Evolutionary conservation across 2,888 invertebrate species (phyloP), one percentile per base, ranked within the genome.

Genomic region (Platycheirus albimanus): DNA sequence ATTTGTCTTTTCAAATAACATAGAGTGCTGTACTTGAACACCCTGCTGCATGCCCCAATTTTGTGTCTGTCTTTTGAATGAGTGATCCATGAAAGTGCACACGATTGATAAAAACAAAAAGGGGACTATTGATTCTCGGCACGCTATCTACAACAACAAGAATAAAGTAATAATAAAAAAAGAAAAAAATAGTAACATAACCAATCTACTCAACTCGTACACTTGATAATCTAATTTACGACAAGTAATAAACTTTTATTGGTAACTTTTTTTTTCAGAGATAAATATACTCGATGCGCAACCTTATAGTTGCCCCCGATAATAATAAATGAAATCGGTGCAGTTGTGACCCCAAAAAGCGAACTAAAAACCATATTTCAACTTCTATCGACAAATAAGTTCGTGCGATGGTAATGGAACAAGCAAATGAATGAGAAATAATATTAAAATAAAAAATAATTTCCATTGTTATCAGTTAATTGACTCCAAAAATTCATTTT

Each of bases 161-260:
- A 20, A 11, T 2, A 20, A 20, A 28, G n/a, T n/a, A 20, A 17
- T 15, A 28, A 43, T 45, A 11, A 33, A 36, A 36, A 0, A 33
- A 13, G 38, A 45, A 45, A 17, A 20, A 36, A 3, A 19, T 1
- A 52, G 1, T 33, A 56, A 56, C 56, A 56, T 58, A 38, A 43
- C 52, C 56, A 64, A 56, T 66, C 33, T 49, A 49, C 30, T 30
- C 20, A 47, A 19, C 7, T 38, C 41, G 17, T 70, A 64, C 54
- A 74, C 54, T 75, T 67, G 49, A 61, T 78, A 74, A 83, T 83
- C 83, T 83, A 78, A 83, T 83, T 83, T 83, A 83, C 51, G 83
- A 83, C 78, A 78, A 78, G 78, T 45, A 78, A 72, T 83, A 78
- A 83, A 83, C 49, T 72, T 83, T 83, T 78, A 78, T 83, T 63